These are phyloP conservation scores for Pteronotus mesoamericanus DNA, from an alignment of 2,797 vertebrate genomes.

Conservation along the genomic window DNA sequence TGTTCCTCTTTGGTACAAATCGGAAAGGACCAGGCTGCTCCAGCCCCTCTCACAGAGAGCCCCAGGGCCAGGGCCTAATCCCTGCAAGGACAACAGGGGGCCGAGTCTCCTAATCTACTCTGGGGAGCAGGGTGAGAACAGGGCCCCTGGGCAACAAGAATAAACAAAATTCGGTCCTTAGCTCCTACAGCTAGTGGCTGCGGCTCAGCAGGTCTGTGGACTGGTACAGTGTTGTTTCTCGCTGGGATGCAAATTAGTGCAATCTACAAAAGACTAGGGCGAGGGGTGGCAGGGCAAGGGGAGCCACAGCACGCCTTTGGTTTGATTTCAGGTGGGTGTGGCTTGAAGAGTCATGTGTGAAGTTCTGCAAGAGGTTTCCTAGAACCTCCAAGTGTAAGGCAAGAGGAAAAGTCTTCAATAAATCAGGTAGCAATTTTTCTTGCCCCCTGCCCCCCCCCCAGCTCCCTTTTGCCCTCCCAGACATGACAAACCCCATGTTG, in stretches of 20 bases:
- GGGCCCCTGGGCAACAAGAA: constrained; percentile 45
- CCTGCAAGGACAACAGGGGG: constrained; percentile 16
- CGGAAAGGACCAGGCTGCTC: constrained; percentile 45
- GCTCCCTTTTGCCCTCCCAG: constrained; percentile 57
- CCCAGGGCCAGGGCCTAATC: background rate
- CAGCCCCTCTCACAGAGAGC: background rate
- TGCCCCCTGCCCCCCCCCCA: constrained; percentile 63
- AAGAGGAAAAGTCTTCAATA: constrained; percentile 82
- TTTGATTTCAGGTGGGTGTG: constrained; percentile 81
- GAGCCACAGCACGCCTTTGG: constrained; percentile 83
- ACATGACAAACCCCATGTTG: background rate
- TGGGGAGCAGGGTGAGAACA: constrained; percentile 44
- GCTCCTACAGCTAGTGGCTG: constrained; percentile 57
- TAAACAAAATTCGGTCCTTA: constrained; percentile 61
- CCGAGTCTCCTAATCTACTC: constrained; percentile 43
- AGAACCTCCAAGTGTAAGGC: constrained; percentile 84
- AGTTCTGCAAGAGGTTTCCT: constrained; percentile 78
- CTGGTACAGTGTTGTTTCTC: constrained; percentile 68
- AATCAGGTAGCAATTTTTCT: constrained; percentile 73
- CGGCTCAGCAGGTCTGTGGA: constrained; percentile 75
- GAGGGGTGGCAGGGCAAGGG: constrained; percentile 47
- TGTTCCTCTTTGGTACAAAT: constrained; percentile 76
- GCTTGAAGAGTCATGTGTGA: constrained; percentile 71
- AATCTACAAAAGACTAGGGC: constrained; percentile 76
- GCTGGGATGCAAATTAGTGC: constrained; percentile 80